Evolutionary conservation across 2,888 invertebrate species (phyloP).

Genomic region (Pammene aurita): DNA sequence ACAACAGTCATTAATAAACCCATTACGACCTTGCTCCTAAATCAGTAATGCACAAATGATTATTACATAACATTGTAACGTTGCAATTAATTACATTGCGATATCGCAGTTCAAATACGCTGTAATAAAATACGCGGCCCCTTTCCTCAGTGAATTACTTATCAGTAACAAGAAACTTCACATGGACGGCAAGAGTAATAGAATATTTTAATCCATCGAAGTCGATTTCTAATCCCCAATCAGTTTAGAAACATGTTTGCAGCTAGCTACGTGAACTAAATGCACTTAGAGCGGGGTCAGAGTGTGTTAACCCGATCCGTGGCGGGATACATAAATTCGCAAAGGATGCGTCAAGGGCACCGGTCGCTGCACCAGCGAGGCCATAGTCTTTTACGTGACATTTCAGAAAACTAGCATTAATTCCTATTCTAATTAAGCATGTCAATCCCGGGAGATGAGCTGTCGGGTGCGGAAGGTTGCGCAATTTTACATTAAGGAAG

Average conservation of each 20-base stretch:
- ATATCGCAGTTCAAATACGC: slow-evolving; percentile 3
- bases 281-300: slow-evolving; percentile 51
- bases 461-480: slow-evolving; percentile 60
- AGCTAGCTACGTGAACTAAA: slow-evolving; percentile 20
- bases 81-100: slow-evolving; percentile 43
- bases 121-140: slow-evolving; percentile 16
- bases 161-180: slow-evolving; percentile 22
- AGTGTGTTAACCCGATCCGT: slow-evolving; percentile 67
- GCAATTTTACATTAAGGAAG: slow-evolving; percentile 78
- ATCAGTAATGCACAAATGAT: slow-evolving; percentile 55
- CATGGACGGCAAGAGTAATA: slow-evolving; percentile 22
- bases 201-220: slow-evolving; percentile 31
- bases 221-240: slow-evolving; percentile 47
- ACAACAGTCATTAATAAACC: slow-evolving; percentile 48
- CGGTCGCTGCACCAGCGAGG: slow-evolving; percentile 69
- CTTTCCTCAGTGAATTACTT: slow-evolving; percentile 19
- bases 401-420: slow-evolving; percentile 49
- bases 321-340: slow-evolving; percentile 62
- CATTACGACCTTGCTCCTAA: slow-evolving; percentile 62
- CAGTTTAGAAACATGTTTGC: slow-evolving; percentile 31
- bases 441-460: slow-evolving; percentile 59
- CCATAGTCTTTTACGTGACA: slow-evolving; percentile 43
- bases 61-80: slow-evolving; percentile 51
- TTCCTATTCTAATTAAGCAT: slow-evolving; percentile 59
- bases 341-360: slow-evolving; percentile 74